phyloP scores from a whole-genome alignment of 2,888 invertebrate species.

The Xylophagus ater region DNA sequence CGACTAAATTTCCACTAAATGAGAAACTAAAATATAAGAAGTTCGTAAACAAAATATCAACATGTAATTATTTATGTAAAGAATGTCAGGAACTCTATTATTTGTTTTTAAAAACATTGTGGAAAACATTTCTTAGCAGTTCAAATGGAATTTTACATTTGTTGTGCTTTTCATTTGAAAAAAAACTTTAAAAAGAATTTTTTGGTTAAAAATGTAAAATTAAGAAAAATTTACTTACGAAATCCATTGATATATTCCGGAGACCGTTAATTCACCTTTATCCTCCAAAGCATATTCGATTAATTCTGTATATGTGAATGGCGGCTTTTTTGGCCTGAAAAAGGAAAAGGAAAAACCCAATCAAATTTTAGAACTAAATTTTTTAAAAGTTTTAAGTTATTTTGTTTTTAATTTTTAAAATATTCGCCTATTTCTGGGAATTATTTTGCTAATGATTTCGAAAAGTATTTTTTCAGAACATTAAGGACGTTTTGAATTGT shows the following conservation, averaged over 20 bases:
- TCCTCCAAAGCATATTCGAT: slow-evolving; percentile 80
- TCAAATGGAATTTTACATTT: background rate
- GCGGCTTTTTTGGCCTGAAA: slow-evolving; percentile 62
- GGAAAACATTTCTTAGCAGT: no score
- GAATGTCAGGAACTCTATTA: slow-evolving; percentile 3
- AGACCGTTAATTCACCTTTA: slow-evolving; percentile 77
- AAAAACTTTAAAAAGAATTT: background rate
- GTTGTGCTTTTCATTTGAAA: background rate
- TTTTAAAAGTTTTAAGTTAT: background rate
- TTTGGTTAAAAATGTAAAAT: background rate
- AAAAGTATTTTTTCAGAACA: no score
- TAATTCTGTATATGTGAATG: slow-evolving; percentile 82
- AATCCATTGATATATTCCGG: slow-evolving; percentile 87
- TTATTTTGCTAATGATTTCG: no score
- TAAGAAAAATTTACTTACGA: slow-evolving; percentile 56
- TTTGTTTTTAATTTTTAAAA: background rate
- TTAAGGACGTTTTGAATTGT: no score
- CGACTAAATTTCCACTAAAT: slow-evolving; percentile 16
- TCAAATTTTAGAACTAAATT: background rate
- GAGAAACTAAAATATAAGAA: no score
- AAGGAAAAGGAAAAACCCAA: background rate
- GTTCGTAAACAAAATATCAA: slow-evolving; percentile 20
- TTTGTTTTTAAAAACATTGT: slow-evolving; percentile 3
- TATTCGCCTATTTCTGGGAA: no score
- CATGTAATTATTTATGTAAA: slow-evolving; percentile 16